These are phyloP conservation scores for Pao palembangensis DNA, from an alignment of 2,113 vertebrate genomes.

Conservation along the genomic window DNA sequence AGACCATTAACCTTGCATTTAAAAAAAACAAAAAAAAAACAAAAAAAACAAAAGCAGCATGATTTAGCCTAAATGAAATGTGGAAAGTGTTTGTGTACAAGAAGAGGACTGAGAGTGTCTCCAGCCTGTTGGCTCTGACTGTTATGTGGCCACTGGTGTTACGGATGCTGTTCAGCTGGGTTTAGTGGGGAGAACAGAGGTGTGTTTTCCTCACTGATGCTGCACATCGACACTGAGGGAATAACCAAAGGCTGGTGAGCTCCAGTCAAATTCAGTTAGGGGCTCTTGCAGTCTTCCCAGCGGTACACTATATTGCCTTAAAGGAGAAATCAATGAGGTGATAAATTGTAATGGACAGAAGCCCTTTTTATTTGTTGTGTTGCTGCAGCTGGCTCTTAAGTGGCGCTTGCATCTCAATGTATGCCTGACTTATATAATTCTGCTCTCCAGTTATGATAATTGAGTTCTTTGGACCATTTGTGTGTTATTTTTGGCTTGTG, in stretches of 20 bases:
- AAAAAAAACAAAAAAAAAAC: too few relatives aligned
- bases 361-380: conserved; percentile 46
- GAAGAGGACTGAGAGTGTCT: conserved; percentile 55
- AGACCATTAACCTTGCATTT: too few relatives aligned
- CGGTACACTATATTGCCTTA: conserved; percentile 62
- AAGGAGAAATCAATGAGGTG: conserved; percentile 71
- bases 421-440: conserved; percentile 41
- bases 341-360: conserved; percentile 72
- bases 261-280: conserved; percentile 71
- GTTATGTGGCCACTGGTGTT: conserved; percentile 42
- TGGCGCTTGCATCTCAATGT: not conserved
- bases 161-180: conserved; percentile 25
- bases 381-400: conserved; percentile 31
- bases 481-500: conserved; percentile 55
- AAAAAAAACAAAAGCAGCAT: too few relatives aligned
- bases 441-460: conserved; percentile 53
- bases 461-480: conserved; percentile 58
- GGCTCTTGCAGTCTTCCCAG: conserved; percentile 61
- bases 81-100: not conserved
- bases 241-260: conserved; percentile 54
- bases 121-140: conserved; percentile 51
- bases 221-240: conserved; percentile 56
- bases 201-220: conserved; percentile 62
- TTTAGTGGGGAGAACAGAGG: conserved; percentile 52
- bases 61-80: too few relatives aligned